phyloP scores from a whole-genome alignment of 2,888 invertebrate species.

The Catocala fraxini region DNA sequence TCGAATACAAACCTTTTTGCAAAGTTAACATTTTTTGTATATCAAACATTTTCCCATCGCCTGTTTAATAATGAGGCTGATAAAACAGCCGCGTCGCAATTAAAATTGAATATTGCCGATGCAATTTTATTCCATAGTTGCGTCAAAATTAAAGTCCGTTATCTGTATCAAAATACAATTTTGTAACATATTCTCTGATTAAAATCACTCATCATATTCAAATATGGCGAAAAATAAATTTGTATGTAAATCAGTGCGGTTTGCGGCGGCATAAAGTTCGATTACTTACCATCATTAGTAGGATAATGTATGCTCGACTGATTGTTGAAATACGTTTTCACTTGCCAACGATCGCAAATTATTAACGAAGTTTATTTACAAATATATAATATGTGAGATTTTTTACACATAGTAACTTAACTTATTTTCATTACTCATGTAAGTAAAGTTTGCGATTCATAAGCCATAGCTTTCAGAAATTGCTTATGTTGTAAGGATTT shows the following conservation, averaged over 20 bases:
- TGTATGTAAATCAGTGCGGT: constrained; percentile 33
- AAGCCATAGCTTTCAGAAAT: too few relatives aligned
- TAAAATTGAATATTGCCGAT: constrained; percentile 24
- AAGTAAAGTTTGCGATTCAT: too few relatives aligned
- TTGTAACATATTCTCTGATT: constrained; percentile 31
- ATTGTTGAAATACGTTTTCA: too few relatives aligned
- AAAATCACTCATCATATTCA: constrained; percentile 35
- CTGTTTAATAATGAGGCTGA: constrained; percentile 16
- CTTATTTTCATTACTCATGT: too few relatives aligned
- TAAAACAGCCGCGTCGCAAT: constrained; percentile 16
- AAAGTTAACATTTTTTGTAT: too few relatives aligned
- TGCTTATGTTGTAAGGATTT: too few relatives aligned
- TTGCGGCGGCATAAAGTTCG: constrained; percentile 5
- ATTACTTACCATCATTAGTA: constrained; percentile 1
- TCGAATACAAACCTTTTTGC: too few relatives aligned
- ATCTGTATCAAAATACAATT: constrained; percentile 38
- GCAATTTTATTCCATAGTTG: constrained; percentile 23
- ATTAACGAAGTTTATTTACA: too few relatives aligned
- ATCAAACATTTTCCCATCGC: neutral
- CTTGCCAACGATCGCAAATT: too few relatives aligned
- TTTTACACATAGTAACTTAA: too few relatives aligned
- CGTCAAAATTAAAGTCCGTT: constrained; percentile 33
- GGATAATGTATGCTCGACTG: neutral
- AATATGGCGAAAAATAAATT: constrained; percentile 25
- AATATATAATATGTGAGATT: too few relatives aligned